These are phyloP conservation scores for Monochamus saltuarius DNA, from an alignment of 1,140 invertebrate genomes.

Conservation along the genomic window DNA sequence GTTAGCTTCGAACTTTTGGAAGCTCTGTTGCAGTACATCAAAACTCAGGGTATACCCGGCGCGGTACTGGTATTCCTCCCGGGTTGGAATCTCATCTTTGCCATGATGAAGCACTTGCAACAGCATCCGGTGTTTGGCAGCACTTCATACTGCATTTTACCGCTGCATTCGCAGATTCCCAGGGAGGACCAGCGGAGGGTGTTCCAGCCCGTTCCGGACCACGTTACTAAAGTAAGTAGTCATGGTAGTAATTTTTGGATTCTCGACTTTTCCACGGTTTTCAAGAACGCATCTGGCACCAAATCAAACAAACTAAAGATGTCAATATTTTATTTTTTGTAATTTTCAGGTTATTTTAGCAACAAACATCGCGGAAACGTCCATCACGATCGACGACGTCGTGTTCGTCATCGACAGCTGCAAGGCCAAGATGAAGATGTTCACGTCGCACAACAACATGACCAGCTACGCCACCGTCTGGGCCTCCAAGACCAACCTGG, in stretches of 20 bases:
- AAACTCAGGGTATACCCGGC: conserved; percentile 69
- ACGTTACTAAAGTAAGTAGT: conserved; percentile 69
- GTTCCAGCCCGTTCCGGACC: conserved; percentile 73
- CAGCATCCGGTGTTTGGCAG: conserved; percentile 76
- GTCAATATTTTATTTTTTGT: no score
- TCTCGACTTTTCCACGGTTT: no score
- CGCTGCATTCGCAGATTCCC: conserved; percentile 88
- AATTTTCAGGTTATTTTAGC: conserved; percentile 70
- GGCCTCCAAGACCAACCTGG: conserved; percentile 89
- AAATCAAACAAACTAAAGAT: no score
- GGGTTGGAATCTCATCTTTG: conserved; percentile 94
- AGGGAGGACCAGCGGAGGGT: conserved; percentile 87
- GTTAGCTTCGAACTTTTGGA: conserved; percentile 91
- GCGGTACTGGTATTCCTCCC: conserved; percentile 91
- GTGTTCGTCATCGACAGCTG: conserved; percentile 95
- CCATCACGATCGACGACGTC: conserved; percentile 95
- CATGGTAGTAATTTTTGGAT: no score
- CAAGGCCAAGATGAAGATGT: conserved; percentile 94
- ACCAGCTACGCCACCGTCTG: conserved; percentile 93
- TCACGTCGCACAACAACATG: conserved; percentile 94
- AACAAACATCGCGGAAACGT: conserved; percentile 92
- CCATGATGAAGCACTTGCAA: conserved; percentile 82
- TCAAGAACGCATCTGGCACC: no score
- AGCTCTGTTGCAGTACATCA: conserved; percentile 76
- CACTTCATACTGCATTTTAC: conserved; percentile 69